Conservation (phyloP, 2,113 vertebrate species). For the Poecilia latipinna region DNA sequence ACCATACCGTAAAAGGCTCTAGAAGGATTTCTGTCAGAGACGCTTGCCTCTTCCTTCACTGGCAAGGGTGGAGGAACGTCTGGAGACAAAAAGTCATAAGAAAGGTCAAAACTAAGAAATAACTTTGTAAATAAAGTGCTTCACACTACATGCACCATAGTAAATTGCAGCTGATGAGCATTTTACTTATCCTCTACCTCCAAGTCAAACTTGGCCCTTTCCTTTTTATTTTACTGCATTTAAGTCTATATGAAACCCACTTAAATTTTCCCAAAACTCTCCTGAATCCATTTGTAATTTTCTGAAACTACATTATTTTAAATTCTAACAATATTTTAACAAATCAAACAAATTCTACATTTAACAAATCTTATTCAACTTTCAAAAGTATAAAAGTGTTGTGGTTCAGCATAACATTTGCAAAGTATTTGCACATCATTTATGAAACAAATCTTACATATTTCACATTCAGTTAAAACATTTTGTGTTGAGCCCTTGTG, state of each 20-base stretch:
- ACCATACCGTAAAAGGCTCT: slow-evolving; percentile 76
- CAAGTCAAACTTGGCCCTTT: too few species aligned
- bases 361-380: too few species aligned
- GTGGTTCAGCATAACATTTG: too few species aligned
- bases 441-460: neutral
- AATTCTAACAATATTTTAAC: too few species aligned
- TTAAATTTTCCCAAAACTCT: too few species aligned
- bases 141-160: neutral
- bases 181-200: neutral
- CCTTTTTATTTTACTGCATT: too few species aligned
- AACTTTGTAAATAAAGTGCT: neutral
- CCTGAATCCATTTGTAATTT: too few species aligned
- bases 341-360: too few species aligned
- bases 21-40: slow-evolving; percentile 30
- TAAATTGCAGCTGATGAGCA: neutral
- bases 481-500: too few species aligned
- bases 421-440: neutral
- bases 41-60: slow-evolving; percentile 58
- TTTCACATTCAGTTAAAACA: neutral
- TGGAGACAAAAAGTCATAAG: slow-evolving; percentile 15
- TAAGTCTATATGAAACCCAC: too few species aligned
- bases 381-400: too few species aligned
- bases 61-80: slow-evolving; percentile 70
- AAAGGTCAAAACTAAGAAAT: neutral
- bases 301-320: too few species aligned